Evolutionary conservation across 2,888 invertebrate species (phyloP).

Genomic region (Andricus curvator): DNA sequence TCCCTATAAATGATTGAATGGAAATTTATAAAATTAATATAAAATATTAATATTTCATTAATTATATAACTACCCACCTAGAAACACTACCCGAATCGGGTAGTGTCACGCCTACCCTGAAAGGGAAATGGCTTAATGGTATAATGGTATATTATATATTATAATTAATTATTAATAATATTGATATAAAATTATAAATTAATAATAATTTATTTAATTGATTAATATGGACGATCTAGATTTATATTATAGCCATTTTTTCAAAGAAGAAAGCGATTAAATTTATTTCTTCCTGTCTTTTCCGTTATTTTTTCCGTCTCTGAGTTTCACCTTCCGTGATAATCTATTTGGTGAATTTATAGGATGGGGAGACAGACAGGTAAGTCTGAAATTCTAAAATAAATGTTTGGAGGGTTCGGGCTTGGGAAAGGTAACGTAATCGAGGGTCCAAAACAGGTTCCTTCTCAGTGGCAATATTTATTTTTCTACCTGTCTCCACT

Average conservation of each 20-base stretch:
- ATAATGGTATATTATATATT: too few relatives aligned
- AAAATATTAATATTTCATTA: too few relatives aligned
- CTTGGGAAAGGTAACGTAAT: slow-evolving; percentile 8
- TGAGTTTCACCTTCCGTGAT: slow-evolving; percentile 12
- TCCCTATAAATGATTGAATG: too few relatives aligned
- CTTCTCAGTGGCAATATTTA: slow-evolving; percentile 43
- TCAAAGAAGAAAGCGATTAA: background rate
- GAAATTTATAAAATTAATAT: too few relatives aligned
- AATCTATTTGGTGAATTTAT: background rate
- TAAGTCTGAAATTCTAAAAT: background rate
- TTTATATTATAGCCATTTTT: background rate
- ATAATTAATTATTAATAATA: too few relatives aligned
- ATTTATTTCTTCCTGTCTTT: slow-evolving; percentile 12
- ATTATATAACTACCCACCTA: too few relatives aligned
- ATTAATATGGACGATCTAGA: background rate
- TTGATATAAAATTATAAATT: too few relatives aligned
- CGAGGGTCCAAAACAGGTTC: slow-evolving; percentile 12
- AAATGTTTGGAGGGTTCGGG: background rate
- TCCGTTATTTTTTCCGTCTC: background rate
- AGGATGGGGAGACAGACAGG: background rate
- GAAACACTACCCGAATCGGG: too few relatives aligned
- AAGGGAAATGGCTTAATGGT: too few relatives aligned
- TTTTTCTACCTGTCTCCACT: background rate
- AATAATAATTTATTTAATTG: background rate
- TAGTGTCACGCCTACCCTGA: too few relatives aligned